Evolutionary conservation across 2,797 vertebrate genomes (phyloP), one percentile per base, ranked within the genome.

Genomic region (Fistularia tabacaria): DNA sequence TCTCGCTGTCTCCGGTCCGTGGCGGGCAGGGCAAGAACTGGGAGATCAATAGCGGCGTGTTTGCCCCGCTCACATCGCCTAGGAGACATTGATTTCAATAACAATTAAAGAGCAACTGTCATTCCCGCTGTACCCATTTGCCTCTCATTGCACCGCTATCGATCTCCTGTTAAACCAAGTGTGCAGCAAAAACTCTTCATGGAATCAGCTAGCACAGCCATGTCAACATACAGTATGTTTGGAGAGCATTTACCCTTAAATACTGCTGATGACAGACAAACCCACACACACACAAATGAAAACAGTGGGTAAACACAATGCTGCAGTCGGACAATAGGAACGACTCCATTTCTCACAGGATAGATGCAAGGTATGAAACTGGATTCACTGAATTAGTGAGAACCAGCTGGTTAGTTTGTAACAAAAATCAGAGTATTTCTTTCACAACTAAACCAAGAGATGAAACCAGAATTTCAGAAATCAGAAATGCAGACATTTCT

Each of bases 1-100:
- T 88, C 69, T 90, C 89, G 68, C 86, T 76, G 47, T 79, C 89
- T 79, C 91, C 84, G 53, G 89, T 81, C 3, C 89, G 90, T 38
- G 90, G 84, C 72, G 89, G 86, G 77, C 85, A 77, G 73, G 88
- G 87, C 57, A 88, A 87, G 54, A 89, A 88, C 66, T 91, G 89
- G 52, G 90, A 87, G 54, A 91, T 94, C 89, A 92, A 90, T 61
- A 84, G 75, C 56, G 85, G 75, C 54, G 74, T 74, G 65, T 89
- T 83, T 65, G 90, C 82, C 14, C 86, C 51, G 37, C 87, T 91
- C 76, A 93, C 93, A 87, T 93, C 83, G 89, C 93, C 95, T 98
- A 88, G 66, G 61, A 85, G 81, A 86, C 78, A 90, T 84, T 64
- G 84, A 90, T 87, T 83, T 85, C 81, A 81, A 85, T 69, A 81